Percentiles rank a stretch among this genome's conserved stretches.
phyloP scores from a whole-genome alignment of 2,113 vertebrate species.

The Chlorodrepanis virens region DNA sequence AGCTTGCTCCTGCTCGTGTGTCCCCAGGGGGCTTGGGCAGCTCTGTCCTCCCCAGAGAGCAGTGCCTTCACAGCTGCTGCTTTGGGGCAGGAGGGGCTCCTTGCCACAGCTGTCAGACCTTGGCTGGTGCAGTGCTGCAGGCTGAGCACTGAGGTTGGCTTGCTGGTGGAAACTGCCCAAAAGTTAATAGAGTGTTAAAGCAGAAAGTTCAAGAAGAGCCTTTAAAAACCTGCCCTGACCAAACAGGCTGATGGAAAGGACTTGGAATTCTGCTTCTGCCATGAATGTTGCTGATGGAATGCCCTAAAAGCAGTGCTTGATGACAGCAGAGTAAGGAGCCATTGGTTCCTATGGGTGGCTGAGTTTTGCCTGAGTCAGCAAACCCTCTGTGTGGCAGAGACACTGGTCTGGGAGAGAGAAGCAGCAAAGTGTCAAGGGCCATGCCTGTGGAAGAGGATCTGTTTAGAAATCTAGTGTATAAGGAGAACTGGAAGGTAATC shows the following conservation, averaged over 20 bases:
- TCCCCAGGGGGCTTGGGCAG: accelerated
- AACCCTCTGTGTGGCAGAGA: accelerated
- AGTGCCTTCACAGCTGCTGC: not conserved
- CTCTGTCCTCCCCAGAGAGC: not conserved
- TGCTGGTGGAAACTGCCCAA: not conserved
- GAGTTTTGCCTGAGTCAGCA: not conserved
- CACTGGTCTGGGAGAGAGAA: not conserved
- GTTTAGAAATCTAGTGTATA: not conserved
- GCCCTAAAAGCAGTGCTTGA: not conserved
- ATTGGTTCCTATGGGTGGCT: not conserved
- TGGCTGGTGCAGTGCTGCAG: not conserved
- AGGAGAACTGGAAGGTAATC: not conserved
- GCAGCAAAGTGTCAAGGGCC: not conserved
- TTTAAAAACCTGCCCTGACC: not conserved
- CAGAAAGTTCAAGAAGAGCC: not conserved
- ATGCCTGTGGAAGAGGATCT: not conserved
- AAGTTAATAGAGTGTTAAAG: not conserved
- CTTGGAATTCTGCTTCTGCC: not conserved
- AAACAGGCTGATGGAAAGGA: not conserved
- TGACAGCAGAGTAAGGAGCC: not conserved
- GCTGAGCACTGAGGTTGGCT: not conserved
- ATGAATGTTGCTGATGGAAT: not conserved
- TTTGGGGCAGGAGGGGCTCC: not conserved
- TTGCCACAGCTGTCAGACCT: not conserved
- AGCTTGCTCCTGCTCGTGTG: accelerated